A percentile compares a stretch with the other conserved stretches of the same genome.
Evolutionary conservation across 2,797 vertebrate genomes (phyloP).

Genomic region (Adelosebastes latens): DNA sequence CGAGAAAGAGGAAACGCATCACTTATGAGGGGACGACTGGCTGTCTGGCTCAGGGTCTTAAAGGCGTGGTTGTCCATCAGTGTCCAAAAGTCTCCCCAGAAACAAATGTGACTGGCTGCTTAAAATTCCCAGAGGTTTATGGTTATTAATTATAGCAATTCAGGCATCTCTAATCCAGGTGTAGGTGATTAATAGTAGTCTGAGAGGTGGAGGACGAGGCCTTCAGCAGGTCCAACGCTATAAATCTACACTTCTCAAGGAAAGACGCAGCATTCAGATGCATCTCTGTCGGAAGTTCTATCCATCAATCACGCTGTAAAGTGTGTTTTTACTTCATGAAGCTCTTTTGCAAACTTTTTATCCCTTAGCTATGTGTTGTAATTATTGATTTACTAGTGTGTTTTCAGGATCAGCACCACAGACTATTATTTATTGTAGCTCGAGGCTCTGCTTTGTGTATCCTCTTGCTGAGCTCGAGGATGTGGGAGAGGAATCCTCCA

Average conservation of each 20-base stretch:
- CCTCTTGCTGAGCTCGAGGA: neutral
- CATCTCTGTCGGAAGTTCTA: neutral
- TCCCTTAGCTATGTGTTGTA: constrained; percentile 6
- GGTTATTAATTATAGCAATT: constrained; percentile 59
- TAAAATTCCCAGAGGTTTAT: constrained; percentile 28
- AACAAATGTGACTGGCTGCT: constrained; percentile 19
- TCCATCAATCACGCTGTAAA: neutral
- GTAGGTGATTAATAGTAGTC: constrained; percentile 54
- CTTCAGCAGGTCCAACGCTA: constrained; percentile 20
- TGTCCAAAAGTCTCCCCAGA: neutral
- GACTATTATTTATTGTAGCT: constrained; percentile 32
- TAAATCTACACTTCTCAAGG: constrained; percentile 47
- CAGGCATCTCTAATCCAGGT: constrained; percentile 43
- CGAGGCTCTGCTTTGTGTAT: constrained; percentile 4
- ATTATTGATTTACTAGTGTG: constrained; percentile 41
- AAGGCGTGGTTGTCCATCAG: constrained; percentile 9
- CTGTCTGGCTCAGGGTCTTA: neutral
- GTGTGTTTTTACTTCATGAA: constrained; percentile 26
- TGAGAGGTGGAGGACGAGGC: constrained; percentile 47
- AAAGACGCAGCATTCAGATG: constrained; percentile 7
- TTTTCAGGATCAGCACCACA: constrained; percentile 24
- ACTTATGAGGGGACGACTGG: neutral
- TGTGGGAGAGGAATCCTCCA: constrained; percentile 17
- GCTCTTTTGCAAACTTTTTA: constrained; percentile 27
- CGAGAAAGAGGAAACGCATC: neutral